Percentiles rank a stretch among this genome's conserved stretches.
Evolutionary conservation across 2,888 invertebrate genomes (phyloP).

Genomic region (Mythimna vitellina): DNA sequence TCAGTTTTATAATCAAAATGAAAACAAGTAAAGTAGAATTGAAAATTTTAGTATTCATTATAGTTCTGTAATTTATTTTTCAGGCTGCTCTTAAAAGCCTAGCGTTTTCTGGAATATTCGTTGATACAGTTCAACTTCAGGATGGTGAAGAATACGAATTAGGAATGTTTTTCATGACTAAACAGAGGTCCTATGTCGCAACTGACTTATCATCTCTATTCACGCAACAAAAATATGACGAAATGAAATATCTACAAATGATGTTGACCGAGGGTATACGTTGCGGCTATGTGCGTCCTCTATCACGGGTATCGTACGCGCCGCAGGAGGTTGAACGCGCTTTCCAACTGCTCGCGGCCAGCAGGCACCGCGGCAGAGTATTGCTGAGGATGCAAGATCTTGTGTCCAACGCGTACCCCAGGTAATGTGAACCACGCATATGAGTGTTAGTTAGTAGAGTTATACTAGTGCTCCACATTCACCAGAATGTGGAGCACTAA

Average conservation of each 20-base stretch:
- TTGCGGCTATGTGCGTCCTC: slow-evolving; percentile 77
- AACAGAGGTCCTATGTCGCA: slow-evolving; percentile 60
- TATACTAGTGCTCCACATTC: no score
- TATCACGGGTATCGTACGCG: slow-evolving; percentile 73
- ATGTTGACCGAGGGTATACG: slow-evolving; percentile 77
- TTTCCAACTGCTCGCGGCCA: slow-evolving; percentile 73
- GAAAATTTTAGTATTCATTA: no score
- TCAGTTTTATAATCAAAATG: no score
- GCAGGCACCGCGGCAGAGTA: slow-evolving; percentile 77
- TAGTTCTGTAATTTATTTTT: slow-evolving; percentile 14
- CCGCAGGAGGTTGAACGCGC: slow-evolving; percentile 72
- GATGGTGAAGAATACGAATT: slow-evolving; percentile 65
- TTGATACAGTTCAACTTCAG: slow-evolving; percentile 67
- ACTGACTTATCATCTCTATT: slow-evolving; percentile 70
- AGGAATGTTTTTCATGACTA: slow-evolving; percentile 65
- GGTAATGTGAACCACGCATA: slow-evolving; percentile 1
- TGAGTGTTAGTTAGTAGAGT: no score
- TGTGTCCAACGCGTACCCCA: neutral
- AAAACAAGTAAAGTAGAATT: no score
- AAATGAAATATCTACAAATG: slow-evolving; percentile 64
- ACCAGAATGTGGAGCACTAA: no score
- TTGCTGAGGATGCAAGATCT: slow-evolving; percentile 67
- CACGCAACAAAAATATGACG: slow-evolving; percentile 43
- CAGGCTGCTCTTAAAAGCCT: slow-evolving; percentile 52
- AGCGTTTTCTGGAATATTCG: slow-evolving; percentile 53